Evolutionary conservation across 1,140 invertebrate genomes (phyloP).

Genomic region (Pseudachorutes palmiensis): DNA sequence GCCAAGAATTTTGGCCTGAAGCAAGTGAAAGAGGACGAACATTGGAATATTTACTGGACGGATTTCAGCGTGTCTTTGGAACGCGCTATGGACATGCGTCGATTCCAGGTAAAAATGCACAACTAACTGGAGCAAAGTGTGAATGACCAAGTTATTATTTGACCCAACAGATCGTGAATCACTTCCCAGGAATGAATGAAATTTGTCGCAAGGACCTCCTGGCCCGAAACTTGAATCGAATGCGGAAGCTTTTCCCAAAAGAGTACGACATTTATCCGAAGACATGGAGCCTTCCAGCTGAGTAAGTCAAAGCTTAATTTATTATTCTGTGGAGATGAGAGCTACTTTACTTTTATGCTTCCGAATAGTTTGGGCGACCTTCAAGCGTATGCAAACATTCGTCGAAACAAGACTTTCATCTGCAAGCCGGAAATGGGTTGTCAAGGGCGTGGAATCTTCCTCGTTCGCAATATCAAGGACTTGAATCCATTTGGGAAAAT

Average conservation of each 20-base stretch:
- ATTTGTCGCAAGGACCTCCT: slow-evolving; percentile 80
- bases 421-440: slow-evolving; percentile 80
- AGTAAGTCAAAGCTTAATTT: slow-evolving; percentile 51
- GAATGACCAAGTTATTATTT: neutral
- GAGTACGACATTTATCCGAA: slow-evolving; percentile 87
- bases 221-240: slow-evolving; percentile 73
- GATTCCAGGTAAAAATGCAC: slow-evolving; percentile 52
- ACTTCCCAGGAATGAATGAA: slow-evolving; percentile 84
- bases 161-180: slow-evolving; percentile 68
- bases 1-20: slow-evolving; percentile 17
- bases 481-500: slow-evolving; percentile 68
- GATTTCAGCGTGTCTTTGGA: slow-evolving; percentile 74
- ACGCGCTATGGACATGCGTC: slow-evolving; percentile 77
- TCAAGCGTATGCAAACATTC: slow-evolving; percentile 46
- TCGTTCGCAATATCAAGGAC: slow-evolving; percentile 72
- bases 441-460: slow-evolving; percentile 75
- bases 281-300: slow-evolving; percentile 85
- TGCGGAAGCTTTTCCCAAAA: slow-evolving; percentile 73
- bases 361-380: slow-evolving; percentile 18
- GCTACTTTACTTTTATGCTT: neutral
- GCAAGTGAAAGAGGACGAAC: slow-evolving; percentile 42
- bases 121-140: neutral
- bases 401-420: slow-evolving; percentile 70
- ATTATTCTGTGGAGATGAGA: neutral
- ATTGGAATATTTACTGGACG: slow-evolving; percentile 85